Base-by-base conservation (phyloP, 2,888 invertebrate species). In the Stegana nigrithorax region DNA sequence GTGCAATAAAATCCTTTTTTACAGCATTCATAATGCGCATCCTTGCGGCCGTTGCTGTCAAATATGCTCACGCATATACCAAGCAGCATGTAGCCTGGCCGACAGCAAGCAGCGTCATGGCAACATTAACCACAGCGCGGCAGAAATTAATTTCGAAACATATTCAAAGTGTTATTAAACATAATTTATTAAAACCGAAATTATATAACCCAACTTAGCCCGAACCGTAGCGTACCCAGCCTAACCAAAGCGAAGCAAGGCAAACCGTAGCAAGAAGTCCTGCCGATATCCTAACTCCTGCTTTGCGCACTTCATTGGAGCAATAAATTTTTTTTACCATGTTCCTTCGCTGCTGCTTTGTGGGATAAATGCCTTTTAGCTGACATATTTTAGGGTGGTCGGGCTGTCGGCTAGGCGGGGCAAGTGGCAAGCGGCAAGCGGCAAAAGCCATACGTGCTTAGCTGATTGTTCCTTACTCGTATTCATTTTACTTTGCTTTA, bases 101-200 rank as follows among this genome's bases (percentile, higher is more conserved):
- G 51, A 27, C 17, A 8, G 27, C 51, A 51, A 10, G 29, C 29
- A 51, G 17, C 39, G 17, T 56, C 55, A 2, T 23, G 12, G 21
- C 23, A 19, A 47, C 47, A 47, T n/a, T 25, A 45, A 45, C 26
- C 60, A 56, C 66, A 66, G 67, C 67, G 65, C 68, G 68, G 64
- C 77, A 68, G 69, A 79, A 80, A 80, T 80, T 79, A 79, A 79
- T 79, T 79, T 74, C 72, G 64, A 73, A 78, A 73, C 76, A 76
- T 76, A 76, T 76, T 76, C 76, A 76, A 79, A 80, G 75, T 73
- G 75, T 79, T 80, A 79, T 80, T 79, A 76, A 79, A 79, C 80
- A 79, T 79, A 80, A 80, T 79, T 79, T 80, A 79, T 80, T 78
- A 80, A 80, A 75, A 76, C 75, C 75, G 72, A 76, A 76, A 76